Percentiles rank a stretch among this genome's conserved stretches.
Conservation (phyloP, 2,888 invertebrate species). For the Fissipunctia ypsillon region DNA sequence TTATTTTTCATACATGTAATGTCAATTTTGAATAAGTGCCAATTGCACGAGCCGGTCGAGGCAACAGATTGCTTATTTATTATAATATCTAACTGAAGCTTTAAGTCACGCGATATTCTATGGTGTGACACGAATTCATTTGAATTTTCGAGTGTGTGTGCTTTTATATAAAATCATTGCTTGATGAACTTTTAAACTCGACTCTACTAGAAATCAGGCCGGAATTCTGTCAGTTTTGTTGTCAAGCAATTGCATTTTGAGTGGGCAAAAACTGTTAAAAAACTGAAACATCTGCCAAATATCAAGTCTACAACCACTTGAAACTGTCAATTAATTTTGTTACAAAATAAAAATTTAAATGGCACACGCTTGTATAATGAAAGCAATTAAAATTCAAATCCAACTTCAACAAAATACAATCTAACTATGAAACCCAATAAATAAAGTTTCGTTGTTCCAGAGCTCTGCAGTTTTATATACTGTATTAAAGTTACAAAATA, state of each 20-base stretch:
- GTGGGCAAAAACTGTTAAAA: not conserved
- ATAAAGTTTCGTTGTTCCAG: conserved; percentile 46
- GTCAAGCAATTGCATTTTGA: not conserved
- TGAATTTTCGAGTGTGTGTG: not conserved
- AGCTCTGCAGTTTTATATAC: conserved; percentile 42
- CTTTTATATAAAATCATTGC: not conserved
- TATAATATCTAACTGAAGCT: not conserved
- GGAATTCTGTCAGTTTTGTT: not conserved
- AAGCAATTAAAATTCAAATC: conserved; percentile 30
- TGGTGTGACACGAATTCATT: not conserved
- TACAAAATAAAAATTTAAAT: not conserved
- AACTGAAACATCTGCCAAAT: not conserved
- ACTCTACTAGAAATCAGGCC: not conserved
- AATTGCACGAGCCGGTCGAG: not conserved
- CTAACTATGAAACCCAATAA: conserved; percentile 48
- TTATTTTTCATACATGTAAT: not conserved
- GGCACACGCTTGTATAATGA: not conserved
- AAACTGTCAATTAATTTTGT: not conserved
- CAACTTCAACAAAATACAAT: conserved; percentile 39
- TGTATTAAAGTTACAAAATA: conserved; percentile 26
- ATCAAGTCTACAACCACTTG: not conserved
- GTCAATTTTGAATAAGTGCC: not conserved
- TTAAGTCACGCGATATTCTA: no score
- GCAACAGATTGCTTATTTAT: not conserved
- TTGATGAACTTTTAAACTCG: not conserved